Base-by-base conservation (phyloP, 2,888 invertebrate species). In the Euproctis similis region DNA sequence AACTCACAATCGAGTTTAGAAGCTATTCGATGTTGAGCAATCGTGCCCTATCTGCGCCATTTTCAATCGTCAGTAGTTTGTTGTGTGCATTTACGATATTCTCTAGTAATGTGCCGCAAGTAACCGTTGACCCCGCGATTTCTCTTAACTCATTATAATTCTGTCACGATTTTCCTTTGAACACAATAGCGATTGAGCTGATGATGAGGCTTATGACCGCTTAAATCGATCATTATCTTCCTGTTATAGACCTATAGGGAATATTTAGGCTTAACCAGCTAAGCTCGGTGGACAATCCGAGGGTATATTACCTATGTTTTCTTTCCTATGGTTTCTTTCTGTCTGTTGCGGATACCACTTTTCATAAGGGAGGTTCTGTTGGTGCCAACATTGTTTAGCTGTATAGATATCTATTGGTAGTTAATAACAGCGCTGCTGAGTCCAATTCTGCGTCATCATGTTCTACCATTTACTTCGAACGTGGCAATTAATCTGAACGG, bases 401-500 rank as follows among this genome's bases (percentile, higher is more conserved):
- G 7, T 9, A 21, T 21, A 9, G 8, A 10, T 4, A 21, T 4
- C 8, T 9, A 21, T 4, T 10, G 10, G 21, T 36, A 29, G 45
- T 30, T 33, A 40, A 14, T 14, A 14, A 14, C 14, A 14, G 46
- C 42, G 48, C 62, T 30, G 30, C 27, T 34, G 9, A 34, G 30
- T 59, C 59, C 64, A 73, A 69, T 74, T 72, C 60, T 53, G 55
- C 65, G 48, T 34, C 76, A 72, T 76, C 73, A 67, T 66, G 62
- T 65, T 64, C 54, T 60, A 46, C 45, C 50, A 49, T 50, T 49
- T 47, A 45, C 54, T 76, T 72, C 70, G 65, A 73, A 65, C 71
- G 65, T 56, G 56, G 78, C 77, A 81, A 84, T 84, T 82, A 84
- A 84, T 84, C 75, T 60, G 60, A 54, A 53, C 53, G 75, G 74